Conservation (phyloP, 2,113 vertebrate genomes). For the Agelaius phoeniceus region DNA sequence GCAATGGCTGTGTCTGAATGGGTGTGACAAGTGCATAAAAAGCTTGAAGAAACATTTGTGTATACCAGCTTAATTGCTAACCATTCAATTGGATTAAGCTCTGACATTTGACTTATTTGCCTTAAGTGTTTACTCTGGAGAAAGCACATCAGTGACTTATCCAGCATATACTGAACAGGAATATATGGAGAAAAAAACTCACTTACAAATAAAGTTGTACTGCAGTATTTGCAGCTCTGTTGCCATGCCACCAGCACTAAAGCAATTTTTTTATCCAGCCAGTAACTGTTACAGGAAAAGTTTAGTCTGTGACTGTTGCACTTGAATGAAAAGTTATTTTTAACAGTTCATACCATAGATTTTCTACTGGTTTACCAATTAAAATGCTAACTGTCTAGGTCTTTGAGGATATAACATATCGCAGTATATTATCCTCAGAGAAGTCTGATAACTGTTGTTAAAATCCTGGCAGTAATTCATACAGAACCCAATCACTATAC, state of each 20-base stretch:
- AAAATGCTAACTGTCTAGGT: background rate
- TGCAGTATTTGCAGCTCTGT: background rate
- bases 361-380: background rate
- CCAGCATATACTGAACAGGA: background rate
- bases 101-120: background rate
- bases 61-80: background rate
- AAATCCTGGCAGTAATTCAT: background rate
- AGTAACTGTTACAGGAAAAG: background rate
- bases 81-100: background rate
- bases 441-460: background rate
- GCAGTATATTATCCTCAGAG: background rate
- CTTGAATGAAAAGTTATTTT: background rate
- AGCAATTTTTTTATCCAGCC: background rate
- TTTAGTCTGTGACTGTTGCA: background rate
- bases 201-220: background rate
- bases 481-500: background rate
- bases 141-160: background rate
- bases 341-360: background rate
- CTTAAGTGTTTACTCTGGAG: background rate
- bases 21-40: background rate
- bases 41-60: background rate
- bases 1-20: background rate
- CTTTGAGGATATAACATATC: background rate
- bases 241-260: slow-evolving; percentile 12
- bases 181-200: background rate